Evolutionary conservation across 2,113 vertebrate species (phyloP).

Genomic region (Grammomys surdaster): DNA sequence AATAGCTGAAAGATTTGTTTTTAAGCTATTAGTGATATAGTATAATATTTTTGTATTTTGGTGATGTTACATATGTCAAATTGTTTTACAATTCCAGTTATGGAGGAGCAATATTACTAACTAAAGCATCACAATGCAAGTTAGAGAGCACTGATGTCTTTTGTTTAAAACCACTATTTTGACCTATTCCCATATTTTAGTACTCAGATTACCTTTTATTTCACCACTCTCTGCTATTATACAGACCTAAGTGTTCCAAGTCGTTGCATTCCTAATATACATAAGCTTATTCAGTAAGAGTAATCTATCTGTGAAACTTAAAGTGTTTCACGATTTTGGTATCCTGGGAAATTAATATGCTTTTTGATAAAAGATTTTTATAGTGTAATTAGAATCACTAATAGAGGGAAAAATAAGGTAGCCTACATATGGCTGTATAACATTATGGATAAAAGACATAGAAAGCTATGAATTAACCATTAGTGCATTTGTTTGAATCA

Average conservation of each 20-base stretch:
- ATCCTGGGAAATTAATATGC: background rate
- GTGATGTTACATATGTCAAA: background rate
- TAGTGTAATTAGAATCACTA: constrained; percentile 15
- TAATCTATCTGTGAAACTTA: background rate
- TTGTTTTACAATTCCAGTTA: background rate
- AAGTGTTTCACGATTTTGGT: background rate
- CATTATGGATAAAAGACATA: background rate
- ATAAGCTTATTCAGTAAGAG: background rate
- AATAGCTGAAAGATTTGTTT: background rate
- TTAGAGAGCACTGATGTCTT: background rate
- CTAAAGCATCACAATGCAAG: background rate
- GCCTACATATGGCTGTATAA: background rate
- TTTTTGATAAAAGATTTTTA: background rate
- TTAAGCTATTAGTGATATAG: background rate
- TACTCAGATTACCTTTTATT: background rate
- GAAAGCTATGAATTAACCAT: background rate
- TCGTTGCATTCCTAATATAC: background rate
- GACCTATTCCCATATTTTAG: background rate
- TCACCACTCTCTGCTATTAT: background rate
- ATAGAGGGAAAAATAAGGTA: background rate
- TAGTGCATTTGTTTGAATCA: background rate
- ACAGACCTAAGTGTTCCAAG: background rate
- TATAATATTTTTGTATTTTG: background rate
- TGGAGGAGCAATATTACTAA: background rate
- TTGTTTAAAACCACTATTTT: constrained; percentile 26